Evolutionary conservation across 2,797 vertebrate species (phyloP).

Genomic region (Anguilla anguilla): DNA sequence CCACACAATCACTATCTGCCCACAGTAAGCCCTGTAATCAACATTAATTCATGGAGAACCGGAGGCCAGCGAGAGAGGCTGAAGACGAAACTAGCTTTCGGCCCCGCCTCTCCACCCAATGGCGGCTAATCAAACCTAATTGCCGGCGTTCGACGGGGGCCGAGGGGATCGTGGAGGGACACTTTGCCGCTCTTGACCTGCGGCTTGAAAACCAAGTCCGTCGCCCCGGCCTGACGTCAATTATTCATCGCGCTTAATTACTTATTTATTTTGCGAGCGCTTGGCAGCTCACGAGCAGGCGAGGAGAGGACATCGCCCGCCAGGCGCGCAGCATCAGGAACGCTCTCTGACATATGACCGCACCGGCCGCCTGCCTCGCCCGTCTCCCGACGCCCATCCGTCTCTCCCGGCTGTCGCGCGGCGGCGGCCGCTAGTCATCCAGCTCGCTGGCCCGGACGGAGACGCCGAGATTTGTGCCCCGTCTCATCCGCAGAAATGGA

Average conservation of each 20-base stretch:
- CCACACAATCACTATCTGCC: neutral
- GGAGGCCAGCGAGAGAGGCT: neutral
- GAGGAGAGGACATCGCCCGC: neutral
- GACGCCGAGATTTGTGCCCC: constrained; percentile 1
- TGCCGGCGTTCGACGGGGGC: neutral
- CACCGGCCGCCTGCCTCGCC: neutral
- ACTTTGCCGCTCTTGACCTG: neutral
- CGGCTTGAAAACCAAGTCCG: neutral
- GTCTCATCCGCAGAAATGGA: neutral
- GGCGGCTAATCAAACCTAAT: constrained; percentile 21
- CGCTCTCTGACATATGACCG: neutral
- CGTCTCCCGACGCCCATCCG: neutral
- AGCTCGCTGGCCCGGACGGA: neutral
- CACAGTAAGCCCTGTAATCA: constrained; percentile 24
- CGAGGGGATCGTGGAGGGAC: neutral
- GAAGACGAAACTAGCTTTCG: neutral
- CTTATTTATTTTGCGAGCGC: neutral
- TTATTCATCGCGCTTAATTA: neutral
- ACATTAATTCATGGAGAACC: neutral
- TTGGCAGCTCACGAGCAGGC: neutral
- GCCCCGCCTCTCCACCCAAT: neutral
- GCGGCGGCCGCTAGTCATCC: neutral
- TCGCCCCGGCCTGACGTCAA: neutral
- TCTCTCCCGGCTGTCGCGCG: neutral
- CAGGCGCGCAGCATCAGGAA: neutral